Conservation (phyloP, 2,888 invertebrate genomes). For the Synanthedon myopaeformis region DNA sequence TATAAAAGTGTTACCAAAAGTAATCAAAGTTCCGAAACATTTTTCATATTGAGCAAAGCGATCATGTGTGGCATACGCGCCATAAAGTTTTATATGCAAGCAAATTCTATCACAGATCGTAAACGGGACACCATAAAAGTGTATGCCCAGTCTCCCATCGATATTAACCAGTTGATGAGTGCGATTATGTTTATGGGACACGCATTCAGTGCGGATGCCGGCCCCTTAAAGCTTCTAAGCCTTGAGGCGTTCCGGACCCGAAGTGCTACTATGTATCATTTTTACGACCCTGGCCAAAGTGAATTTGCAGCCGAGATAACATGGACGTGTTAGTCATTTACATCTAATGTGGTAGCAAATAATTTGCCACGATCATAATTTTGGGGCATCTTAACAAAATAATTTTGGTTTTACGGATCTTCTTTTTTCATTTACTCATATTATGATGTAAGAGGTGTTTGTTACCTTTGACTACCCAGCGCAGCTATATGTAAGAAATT, state of each 20-base stretch:
- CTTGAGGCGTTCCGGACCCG: conserved; percentile 38
- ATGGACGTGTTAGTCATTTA: conserved; percentile 56
- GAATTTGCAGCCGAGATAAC: conserved; percentile 62
- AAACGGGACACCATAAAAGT: conserved; percentile 43
- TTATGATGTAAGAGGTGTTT: too few species aligned
- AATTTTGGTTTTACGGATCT: too few species aligned
- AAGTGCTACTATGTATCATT: conserved; percentile 58
- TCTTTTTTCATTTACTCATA: too few species aligned
- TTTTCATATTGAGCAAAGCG: neutral
- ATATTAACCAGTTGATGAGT: conserved; percentile 49
- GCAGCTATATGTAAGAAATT: too few species aligned
- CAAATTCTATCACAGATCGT: conserved; percentile 44
- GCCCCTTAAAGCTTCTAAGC: conserved; percentile 34
- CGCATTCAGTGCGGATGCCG: conserved; percentile 30
- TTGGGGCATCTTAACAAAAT: neutral
- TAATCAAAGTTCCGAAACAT: neutral
- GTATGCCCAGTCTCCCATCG: conserved; percentile 29
- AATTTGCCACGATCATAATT: conserved; percentile 1
- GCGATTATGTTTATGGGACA: conserved; percentile 56
- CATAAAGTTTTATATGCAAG: conserved; percentile 43
- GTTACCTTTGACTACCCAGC: too few species aligned
- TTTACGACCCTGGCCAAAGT: conserved; percentile 59
- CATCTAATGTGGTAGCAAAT: conserved; percentile 28
- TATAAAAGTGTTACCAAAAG: neutral
- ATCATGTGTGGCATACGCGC: conserved; percentile 1